These are phyloP conservation scores for Cardiocondyla obscurior DNA, from an alignment of 1,140 invertebrate species.

Conservation along the genomic window DNA sequence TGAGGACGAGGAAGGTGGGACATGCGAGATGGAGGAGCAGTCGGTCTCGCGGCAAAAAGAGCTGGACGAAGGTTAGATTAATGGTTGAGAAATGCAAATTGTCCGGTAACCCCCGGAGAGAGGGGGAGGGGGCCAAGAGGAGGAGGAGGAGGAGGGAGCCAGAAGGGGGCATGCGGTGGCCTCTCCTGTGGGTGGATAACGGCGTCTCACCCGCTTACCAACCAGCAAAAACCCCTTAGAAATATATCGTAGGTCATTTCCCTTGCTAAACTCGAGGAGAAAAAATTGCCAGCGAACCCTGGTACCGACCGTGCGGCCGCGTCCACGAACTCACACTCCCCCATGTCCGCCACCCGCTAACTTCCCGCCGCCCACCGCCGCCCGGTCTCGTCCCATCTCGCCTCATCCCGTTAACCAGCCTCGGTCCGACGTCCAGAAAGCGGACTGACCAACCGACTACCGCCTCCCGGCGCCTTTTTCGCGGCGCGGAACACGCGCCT, in stretches of 20 bases:
- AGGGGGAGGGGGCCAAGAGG: conserved; percentile 6
- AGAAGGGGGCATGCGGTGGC: conserved; percentile 33
- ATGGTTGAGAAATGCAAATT: conserved; percentile 83
- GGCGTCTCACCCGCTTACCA: conserved; percentile 73
- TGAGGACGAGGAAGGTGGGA: conserved; percentile 38
- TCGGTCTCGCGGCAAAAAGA: conserved; percentile 65
- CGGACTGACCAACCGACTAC: conserved; percentile 63
- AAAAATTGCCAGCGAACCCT: conserved; percentile 75
- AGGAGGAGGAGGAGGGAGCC: conserved; percentile 3
- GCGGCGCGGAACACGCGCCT: conserved; percentile 63
- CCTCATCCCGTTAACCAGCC: conserved; percentile 39
- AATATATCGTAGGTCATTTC: conserved; percentile 82
- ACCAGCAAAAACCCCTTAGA: conserved; percentile 79
- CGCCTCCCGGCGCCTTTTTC: conserved; percentile 68
- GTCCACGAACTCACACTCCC: conserved; percentile 56
- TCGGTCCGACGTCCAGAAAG: conserved; percentile 60
- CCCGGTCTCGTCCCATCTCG: conserved; percentile 43
- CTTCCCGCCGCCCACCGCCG: background rate
- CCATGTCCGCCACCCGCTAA: conserved; percentile 18
- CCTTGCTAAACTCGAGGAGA: conserved; percentile 80
- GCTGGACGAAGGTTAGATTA: conserved; percentile 79
- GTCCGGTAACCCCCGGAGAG: conserved; percentile 70
- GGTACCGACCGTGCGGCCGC: conserved; percentile 65
- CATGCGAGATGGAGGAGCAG: conserved; percentile 52
- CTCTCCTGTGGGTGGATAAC: conserved; percentile 70